Percentiles rank a stretch among this genome's conserved stretches.
These are phyloP conservation scores for Porites evermanni DNA, from an alignment of 92 coral and sea anemone species.

Conservation along the genomic window DNA sequence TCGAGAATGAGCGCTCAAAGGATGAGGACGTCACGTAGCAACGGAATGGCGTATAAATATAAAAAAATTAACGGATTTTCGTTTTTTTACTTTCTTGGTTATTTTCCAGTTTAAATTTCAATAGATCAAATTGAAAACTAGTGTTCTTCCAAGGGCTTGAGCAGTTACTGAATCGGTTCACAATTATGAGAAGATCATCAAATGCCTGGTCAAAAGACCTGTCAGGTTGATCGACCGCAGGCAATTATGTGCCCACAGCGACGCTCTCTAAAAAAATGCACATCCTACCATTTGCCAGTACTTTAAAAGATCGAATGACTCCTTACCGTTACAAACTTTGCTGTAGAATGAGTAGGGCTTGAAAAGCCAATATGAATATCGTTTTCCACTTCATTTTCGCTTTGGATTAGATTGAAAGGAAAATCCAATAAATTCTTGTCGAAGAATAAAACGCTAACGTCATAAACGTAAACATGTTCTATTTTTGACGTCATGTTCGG, in stretches of 20 bases:
- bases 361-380: not conserved
- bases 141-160: too few relatives aligned
- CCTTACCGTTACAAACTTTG: constrained; percentile 18
- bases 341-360: not conserved
- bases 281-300: not conserved
- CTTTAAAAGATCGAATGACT: not conserved
- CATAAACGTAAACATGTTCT: not conserved
- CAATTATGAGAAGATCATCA: too few relatives aligned
- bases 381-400: not conserved
- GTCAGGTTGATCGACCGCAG: too few relatives aligned
- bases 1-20: too few relatives aligned
- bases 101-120: too few relatives aligned
- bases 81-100: too few relatives aligned
- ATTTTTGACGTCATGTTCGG: not conserved
- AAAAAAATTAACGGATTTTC: too few relatives aligned
- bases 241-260: not conserved
- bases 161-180: too few relatives aligned
- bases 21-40: too few relatives aligned
- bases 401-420: not conserved
- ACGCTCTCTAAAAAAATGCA: not conserved
- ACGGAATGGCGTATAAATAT: too few relatives aligned
- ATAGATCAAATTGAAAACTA: too few relatives aligned
- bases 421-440: not conserved
- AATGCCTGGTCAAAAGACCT: too few relatives aligned
- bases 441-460: not conserved